These are phyloP conservation scores for Drosophila persimilis DNA, from an alignment of 1,140 invertebrate species.

Conservation along the genomic window DNA sequence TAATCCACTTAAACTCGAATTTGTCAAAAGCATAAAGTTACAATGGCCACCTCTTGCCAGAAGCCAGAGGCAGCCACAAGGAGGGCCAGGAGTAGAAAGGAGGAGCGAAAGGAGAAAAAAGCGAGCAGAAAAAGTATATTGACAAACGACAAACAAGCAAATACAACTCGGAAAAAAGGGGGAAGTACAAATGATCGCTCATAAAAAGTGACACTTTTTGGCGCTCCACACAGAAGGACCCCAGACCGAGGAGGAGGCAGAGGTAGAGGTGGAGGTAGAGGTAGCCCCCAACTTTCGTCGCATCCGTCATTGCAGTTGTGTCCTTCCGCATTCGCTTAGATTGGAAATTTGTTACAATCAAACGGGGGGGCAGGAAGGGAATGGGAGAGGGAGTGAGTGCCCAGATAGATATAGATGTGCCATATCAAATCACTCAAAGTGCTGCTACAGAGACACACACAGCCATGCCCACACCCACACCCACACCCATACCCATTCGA, in stretches of 20 bases:
- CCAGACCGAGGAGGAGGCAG: not conserved
- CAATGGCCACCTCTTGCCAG: constrained; percentile 15
- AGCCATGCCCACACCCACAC: too few species aligned
- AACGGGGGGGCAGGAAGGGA: not conserved
- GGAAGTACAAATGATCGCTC: constrained; percentile 75
- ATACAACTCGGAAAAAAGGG: constrained; percentile 51
- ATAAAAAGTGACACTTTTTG: constrained; percentile 79
- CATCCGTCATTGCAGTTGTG: constrained; percentile 67
- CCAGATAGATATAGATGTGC: constrained; percentile 45
- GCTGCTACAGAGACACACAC: constrained; percentile 59
- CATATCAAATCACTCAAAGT: constrained; percentile 79
- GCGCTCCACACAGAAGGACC: constrained; percentile 12
- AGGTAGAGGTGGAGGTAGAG: constrained; percentile 3
- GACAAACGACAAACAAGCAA: constrained; percentile 60
- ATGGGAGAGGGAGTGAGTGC: not conserved
- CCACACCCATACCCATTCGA: constrained; percentile 45
- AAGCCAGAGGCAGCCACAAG: constrained; percentile 12
- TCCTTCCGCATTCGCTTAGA: constrained; percentile 51
- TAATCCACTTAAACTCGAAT: constrained; percentile 78
- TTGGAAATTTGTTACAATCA: constrained; percentile 79
- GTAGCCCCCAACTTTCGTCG: constrained; percentile 47
- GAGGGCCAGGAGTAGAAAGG: constrained; percentile 11
- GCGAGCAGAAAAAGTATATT: constrained; percentile 40
- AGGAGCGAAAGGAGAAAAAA: constrained; percentile 8
- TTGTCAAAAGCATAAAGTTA: constrained; percentile 76